Evolutionary conservation across 37 sponge, comb jelly and placozoan species (phyloP), one percentile per base, ranked within the genome.

Genomic region (Lycopodina hypogea): DNA sequence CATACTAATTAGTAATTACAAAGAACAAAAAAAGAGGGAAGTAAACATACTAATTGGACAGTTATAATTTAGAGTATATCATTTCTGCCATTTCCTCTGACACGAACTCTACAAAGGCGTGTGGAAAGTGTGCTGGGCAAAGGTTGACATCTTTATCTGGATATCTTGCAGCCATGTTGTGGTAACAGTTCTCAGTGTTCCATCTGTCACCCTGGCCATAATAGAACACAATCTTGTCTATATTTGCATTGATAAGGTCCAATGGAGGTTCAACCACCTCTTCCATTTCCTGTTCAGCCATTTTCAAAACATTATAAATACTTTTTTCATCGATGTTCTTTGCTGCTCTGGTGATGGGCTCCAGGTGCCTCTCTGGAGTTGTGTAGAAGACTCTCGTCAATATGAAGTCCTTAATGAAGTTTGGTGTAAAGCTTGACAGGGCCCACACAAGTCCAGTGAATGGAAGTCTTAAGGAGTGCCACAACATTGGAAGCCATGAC

Each of bases 201-300:
- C 93, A 92, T 22, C 60, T 71, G 74, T 92, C 93, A 28, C 56
- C 52, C 24, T 67, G 75, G 24, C 88, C 89, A 75, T 92, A 92
- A 42, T 92, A 92, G 64, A 92, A 79, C 1, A 73, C 69, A 6
- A 92, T 45, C 64, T 85, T 92, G 35, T 74, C 63, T 1, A 79
- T 79, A 36, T 84, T 28, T 2, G 12, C 68, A 42, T 56, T 57
- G 22, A 87, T 70, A 14, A 77, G 26, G 0, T 84, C 66, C 29
- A 71, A 26, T 0, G 87, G 83, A 11, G 73, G 71, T 0, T 72
- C 42, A 1, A n/a, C 51, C 38, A 92, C 89, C 34, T 77, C 75
- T 21, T 78, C 57, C 85, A 92, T 71, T 37, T 92, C 93, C 42
- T 92, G 84, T 0, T 68, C 17, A 2, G 85, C 84, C 84, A 92